Conservation (phyloP, 2,113 vertebrate genomes). For the Campylorhamphus procurvoides region DNA sequence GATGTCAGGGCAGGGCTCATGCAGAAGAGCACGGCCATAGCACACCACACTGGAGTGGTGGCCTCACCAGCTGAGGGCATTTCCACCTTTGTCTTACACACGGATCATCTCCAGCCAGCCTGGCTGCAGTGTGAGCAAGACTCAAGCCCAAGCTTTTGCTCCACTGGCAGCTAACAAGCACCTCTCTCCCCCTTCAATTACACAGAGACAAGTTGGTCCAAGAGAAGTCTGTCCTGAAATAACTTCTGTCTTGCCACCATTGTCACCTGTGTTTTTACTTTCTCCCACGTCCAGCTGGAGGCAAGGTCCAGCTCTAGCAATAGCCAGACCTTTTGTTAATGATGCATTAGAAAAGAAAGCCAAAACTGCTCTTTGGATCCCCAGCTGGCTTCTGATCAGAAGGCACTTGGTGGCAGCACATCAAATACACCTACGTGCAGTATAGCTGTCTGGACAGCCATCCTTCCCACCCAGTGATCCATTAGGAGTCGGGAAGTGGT, state of each 20-base stretch:
- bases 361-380: slow-evolving; percentile 19
- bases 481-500: background rate
- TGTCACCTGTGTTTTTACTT: background rate
- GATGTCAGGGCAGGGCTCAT: background rate
- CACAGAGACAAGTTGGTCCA: background rate
- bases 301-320: slow-evolving; percentile 9
- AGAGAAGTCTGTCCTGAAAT: slow-evolving; percentile 21
- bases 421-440: slow-evolving; percentile 52
- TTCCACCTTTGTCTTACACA: background rate
- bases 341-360: slow-evolving; percentile 30
- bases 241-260: slow-evolving; percentile 7
- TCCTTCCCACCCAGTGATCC: background rate
- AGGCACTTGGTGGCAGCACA: slow-evolving; percentile 47
- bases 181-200: background rate
- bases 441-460: slow-evolving; percentile 21
- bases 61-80: background rate
- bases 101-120: slow-evolving; percentile 4
- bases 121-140: background rate
- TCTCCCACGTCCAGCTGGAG: background rate
- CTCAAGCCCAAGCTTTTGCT: background rate
- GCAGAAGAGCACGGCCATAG: background rate
- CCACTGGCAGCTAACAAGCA: background rate
- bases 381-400: slow-evolving; percentile 54
- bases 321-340: slow-evolving; percentile 5
- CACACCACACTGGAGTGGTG: background rate